These are phyloP conservation scores for Sebastes matsubarae DNA, from an alignment of 2,797 vertebrate species.

Conservation along the genomic window DNA sequence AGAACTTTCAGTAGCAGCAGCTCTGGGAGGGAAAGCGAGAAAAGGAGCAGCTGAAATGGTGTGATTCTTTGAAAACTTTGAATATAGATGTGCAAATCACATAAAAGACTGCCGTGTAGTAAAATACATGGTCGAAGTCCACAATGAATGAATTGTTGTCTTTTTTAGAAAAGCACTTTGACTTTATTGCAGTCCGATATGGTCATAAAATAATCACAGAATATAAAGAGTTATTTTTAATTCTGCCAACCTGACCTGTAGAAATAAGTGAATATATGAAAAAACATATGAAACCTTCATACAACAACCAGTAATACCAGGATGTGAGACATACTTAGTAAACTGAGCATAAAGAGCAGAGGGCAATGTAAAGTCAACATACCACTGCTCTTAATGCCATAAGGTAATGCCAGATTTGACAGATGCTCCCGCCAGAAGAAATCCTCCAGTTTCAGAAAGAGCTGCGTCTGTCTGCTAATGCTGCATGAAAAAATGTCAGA, in stretches of 20 bases:
- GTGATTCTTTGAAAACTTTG: background rate
- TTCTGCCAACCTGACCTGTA: background rate
- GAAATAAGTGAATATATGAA: background rate
- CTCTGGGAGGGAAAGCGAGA: slow-evolving; percentile 74
- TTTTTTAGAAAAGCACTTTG: background rate
- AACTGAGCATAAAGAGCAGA: background rate
- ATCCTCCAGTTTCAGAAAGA: slow-evolving; percentile 91
- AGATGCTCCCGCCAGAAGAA: slow-evolving; percentile 90
- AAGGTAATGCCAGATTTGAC: slow-evolving; percentile 87
- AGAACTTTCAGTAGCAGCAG: slow-evolving; percentile 87
- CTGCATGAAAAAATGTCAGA: slow-evolving; percentile 71
- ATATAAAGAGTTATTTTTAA: background rate
- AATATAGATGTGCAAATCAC: background rate
- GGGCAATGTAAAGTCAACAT: slow-evolving; percentile 63
- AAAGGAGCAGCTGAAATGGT: background rate
- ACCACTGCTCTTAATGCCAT: slow-evolving; percentile 93
- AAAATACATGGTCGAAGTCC: background rate
- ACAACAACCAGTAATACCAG: background rate
- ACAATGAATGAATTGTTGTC: background rate
- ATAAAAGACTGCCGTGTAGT: background rate
- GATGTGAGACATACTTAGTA: background rate
- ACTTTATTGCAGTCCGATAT: too few relatives aligned
- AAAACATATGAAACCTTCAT: background rate
- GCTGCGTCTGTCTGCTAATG: slow-evolving; percentile 86
- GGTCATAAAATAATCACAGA: background rate